phyloP scores from a whole-genome alignment of 1,140 invertebrate genomes.

The Formica selysi region DNA sequence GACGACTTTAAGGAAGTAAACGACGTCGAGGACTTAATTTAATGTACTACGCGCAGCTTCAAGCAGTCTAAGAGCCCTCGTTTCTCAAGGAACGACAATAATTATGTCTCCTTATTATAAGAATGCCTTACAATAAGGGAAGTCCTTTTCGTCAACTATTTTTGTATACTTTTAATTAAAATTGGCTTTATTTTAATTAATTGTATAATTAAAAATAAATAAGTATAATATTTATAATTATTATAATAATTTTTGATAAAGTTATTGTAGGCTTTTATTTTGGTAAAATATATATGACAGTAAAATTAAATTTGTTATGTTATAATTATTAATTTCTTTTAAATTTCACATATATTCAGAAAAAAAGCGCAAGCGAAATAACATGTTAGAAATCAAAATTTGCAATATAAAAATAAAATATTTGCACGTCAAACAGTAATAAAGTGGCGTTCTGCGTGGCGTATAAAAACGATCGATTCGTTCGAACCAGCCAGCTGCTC shows the following conservation, averaged over 20 bases:
- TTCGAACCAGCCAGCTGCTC: slow-evolving; percentile 38
- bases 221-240: neutral
- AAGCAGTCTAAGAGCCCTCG: slow-evolving; percentile 30
- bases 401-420: slow-evolving; percentile 17
- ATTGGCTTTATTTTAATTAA: neutral
- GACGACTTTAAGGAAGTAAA: slow-evolving; percentile 41
- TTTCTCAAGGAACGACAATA: slow-evolving; percentile 51
- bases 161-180: slow-evolving; percentile 25
- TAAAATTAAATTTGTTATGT: neutral
- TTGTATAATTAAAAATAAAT: neutral
- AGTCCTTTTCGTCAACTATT: neutral
- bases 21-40: slow-evolving; percentile 36
- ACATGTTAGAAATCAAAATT: slow-evolving; percentile 22
- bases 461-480: slow-evolving; percentile 42
- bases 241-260: slow-evolving; percentile 11
- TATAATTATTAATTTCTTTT: neutral
- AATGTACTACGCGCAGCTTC: slow-evolving; percentile 47
- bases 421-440: slow-evolving; percentile 46
- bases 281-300: neutral
- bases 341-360: neutral
- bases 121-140: slow-evolving; percentile 29
- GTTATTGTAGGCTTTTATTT: neutral
- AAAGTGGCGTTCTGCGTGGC: neutral
- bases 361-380: neutral
- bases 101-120: slow-evolving; percentile 52